A percentile compares a stretch with the other conserved stretches of the same genome.
Evolutionary conservation across 2,113 vertebrate genomes (phyloP).

Genomic region (Pygathrix nemaeus): DNA sequence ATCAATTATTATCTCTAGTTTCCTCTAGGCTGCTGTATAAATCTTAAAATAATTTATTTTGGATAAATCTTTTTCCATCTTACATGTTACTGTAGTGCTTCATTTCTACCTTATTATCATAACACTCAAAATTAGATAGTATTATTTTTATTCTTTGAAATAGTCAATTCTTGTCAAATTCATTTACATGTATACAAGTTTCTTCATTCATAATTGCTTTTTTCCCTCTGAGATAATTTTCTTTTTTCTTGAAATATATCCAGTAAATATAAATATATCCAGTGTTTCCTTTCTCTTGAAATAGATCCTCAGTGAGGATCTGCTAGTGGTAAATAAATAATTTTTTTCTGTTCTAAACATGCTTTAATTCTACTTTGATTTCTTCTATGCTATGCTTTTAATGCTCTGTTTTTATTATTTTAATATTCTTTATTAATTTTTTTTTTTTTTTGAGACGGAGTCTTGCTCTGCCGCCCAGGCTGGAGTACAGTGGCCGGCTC

Average conservation of each 20-base stretch:
- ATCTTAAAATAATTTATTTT: background rate
- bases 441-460: no score
- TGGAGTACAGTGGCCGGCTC: no score
- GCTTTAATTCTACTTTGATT: background rate
- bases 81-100: background rate
- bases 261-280: background rate
- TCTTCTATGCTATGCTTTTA: background rate
- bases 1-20: background rate
- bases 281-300: background rate
- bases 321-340: background rate
- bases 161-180: background rate
- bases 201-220: background rate
- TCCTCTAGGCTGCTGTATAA: background rate
- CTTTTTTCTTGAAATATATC: constrained; percentile 6
- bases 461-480: no score
- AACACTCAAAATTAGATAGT: background rate
- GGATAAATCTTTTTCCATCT: background rate
- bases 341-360: background rate
- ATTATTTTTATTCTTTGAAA: background rate
- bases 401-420: no score
- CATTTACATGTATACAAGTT: background rate
- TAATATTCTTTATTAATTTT: no score
- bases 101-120: background rate
- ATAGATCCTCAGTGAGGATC: background rate
- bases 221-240: background rate